These are phyloP conservation scores for Microctenopoma steveboyesi DNA, from an alignment of 2,797 vertebrate species.

Conservation along the genomic window DNA sequence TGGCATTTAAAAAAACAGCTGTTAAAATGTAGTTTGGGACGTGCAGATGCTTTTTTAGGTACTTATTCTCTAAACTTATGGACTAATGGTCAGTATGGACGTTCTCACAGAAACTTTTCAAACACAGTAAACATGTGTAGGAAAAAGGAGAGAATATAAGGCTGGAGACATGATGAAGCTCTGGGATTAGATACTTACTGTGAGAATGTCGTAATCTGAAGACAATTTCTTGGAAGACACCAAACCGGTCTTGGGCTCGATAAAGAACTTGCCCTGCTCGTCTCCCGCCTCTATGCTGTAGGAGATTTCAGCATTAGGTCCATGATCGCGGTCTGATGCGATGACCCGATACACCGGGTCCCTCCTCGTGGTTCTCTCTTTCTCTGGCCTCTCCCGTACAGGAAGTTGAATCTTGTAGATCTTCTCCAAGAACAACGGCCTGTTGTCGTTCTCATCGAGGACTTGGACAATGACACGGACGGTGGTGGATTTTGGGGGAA, in stretches of 20 bases:
- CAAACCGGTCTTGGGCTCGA: constrained; percentile 96
- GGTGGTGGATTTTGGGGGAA: constrained; percentile 87
- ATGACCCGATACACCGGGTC: constrained; percentile 95
- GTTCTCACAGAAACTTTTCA: neutral
- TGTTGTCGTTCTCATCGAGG: constrained; percentile 97
- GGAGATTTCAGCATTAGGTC: constrained; percentile 95
- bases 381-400: constrained; percentile 88
- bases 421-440: constrained; percentile 95
- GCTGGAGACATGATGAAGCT: neutral
- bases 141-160: constrained; percentile 10
- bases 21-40: constrained; percentile 1
- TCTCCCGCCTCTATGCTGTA: constrained; percentile 98
- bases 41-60: neutral
- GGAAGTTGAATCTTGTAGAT: constrained; percentile 96
- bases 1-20: constrained; percentile 13
- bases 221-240: constrained; percentile 97
- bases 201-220: constrained; percentile 95
- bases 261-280: constrained; percentile 94
- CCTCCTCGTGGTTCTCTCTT: constrained; percentile 84
- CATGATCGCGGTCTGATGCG: constrained; percentile 91
- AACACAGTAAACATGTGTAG: constrained; percentile 30
- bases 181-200: constrained; percentile 84
- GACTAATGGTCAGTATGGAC: constrained; percentile 4
- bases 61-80: constrained; percentile 5
- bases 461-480: constrained; percentile 93